phyloP scores from a whole-genome alignment of 2,888 invertebrate genomes.

The Julus scandinavius region DNA sequence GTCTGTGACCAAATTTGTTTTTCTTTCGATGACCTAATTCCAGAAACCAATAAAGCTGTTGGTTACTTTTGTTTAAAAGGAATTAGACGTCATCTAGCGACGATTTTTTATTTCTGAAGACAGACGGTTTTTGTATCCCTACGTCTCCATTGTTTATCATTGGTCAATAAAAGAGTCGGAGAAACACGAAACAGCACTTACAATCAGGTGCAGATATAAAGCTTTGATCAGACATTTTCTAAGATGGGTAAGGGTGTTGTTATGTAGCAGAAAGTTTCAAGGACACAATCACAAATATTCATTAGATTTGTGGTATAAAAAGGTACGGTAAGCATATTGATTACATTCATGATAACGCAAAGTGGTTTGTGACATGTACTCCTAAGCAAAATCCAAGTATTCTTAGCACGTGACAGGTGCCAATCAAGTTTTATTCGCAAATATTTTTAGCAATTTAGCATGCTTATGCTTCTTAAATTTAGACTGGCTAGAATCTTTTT shows the following conservation, averaged over 20 bases:
- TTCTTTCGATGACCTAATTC: neutral
- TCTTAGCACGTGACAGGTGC: no score
- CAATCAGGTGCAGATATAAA: neutral
- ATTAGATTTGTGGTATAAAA: no score
- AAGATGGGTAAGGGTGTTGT: neutral
- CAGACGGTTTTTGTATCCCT: neutral
- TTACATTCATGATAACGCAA: no score
- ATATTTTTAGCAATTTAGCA: no score
- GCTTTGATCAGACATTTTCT: neutral
- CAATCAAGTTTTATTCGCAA: no score
- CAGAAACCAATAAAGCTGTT: neutral
- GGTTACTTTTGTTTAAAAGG: neutral
- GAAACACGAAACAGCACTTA: constrained; percentile 28
- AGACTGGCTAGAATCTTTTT: no score
- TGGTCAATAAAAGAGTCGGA: constrained; percentile 24
- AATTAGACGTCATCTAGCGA: constrained; percentile 17
- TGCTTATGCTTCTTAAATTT: no score
- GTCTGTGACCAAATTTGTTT: neutral
- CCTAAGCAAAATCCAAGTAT: no score
- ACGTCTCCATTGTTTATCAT: neutral
- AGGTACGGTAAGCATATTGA: no score
- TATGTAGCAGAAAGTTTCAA: neutral
- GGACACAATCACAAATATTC: neutral
- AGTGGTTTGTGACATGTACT: no score
- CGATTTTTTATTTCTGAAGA: neutral